A percentile compares a stretch with the other conserved stretches of the same genome.
phyloP scores from a whole-genome alignment of 2,797 vertebrate species.

The Rhyacichthys aspro region DNA sequence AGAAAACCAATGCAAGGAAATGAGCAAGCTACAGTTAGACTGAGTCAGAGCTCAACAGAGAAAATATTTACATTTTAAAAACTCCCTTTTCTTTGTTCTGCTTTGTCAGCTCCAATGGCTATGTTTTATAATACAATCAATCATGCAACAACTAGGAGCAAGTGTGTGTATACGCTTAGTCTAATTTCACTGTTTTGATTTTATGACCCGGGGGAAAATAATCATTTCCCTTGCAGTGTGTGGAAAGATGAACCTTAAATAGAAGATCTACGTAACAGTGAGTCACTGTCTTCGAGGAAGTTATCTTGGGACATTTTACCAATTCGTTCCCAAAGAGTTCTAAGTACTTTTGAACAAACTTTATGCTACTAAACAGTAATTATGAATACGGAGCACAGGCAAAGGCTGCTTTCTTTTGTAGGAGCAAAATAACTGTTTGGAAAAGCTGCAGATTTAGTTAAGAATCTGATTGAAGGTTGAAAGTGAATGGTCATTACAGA shows the following conservation, averaged over 20 bases:
- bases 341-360: neutral
- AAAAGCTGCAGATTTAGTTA: too few species aligned
- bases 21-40: slow-evolving; percentile 55
- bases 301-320: neutral
- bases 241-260: slow-evolving; percentile 12
- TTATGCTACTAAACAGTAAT: neutral
- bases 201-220: slow-evolving; percentile 30
- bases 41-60: slow-evolving; percentile 61
- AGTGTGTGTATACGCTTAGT: slow-evolving; percentile 8
- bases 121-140: slow-evolving; percentile 43
- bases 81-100: slow-evolving; percentile 17
- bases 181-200: slow-evolving; percentile 26
- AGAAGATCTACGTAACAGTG: slow-evolving; percentile 1
- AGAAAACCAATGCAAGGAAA: slow-evolving; percentile 49
- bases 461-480: too few species aligned
- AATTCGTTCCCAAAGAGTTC: neutral
- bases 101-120: slow-evolving; percentile 35
- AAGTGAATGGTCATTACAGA: too few species aligned
- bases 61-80: slow-evolving; percentile 50
- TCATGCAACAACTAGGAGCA: slow-evolving; percentile 49
- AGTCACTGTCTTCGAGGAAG: slow-evolving; percentile 13
- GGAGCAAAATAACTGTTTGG: too few species aligned
- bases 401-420: too few species aligned
- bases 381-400: too few species aligned
- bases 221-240: slow-evolving; percentile 7